These are phyloP conservation scores for Romanogobio albipinnatus DNA, from an alignment of 2,113 vertebrate genomes.

Conservation along the genomic window DNA sequence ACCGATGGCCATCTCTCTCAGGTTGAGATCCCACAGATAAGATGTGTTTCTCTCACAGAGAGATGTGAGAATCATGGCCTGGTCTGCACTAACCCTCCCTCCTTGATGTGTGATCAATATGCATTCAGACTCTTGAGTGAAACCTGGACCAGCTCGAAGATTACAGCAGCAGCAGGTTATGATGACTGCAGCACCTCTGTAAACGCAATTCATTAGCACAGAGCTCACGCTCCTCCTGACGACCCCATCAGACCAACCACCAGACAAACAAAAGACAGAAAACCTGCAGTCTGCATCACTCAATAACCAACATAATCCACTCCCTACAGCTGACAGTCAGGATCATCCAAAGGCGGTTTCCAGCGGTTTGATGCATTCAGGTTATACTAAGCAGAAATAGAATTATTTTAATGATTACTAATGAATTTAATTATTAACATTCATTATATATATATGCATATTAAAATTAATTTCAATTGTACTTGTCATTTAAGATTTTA, in stretches of 20 bases:
- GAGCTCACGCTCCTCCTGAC: neutral
- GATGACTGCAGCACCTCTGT: neutral
- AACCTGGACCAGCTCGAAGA: too few relatives aligned
- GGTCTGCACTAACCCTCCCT: neutral
- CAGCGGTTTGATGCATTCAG: neutral
- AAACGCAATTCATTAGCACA: neutral
- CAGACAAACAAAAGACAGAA: neutral
- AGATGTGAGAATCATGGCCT: neutral
- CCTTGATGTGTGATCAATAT: slow-evolving; percentile 1
- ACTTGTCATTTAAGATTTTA: too few relatives aligned
- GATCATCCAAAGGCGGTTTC: neutral
- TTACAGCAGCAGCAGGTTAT: neutral
- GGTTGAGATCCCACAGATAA: too few relatives aligned
- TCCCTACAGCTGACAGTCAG: neutral
- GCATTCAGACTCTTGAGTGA: neutral
- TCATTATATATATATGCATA: neutral
- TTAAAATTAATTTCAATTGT: too few relatives aligned
- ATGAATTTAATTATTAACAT: too few relatives aligned
- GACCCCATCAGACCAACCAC: neutral
- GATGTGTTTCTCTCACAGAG: neutral
- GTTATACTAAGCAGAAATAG: neutral
- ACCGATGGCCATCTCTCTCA: too few relatives aligned
- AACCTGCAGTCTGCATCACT: neutral
- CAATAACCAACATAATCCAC: neutral
- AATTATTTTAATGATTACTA: neutral